phyloP scores from a whole-genome alignment of 2,888 invertebrate genomes.

The Galerucella pusilla region DNA sequence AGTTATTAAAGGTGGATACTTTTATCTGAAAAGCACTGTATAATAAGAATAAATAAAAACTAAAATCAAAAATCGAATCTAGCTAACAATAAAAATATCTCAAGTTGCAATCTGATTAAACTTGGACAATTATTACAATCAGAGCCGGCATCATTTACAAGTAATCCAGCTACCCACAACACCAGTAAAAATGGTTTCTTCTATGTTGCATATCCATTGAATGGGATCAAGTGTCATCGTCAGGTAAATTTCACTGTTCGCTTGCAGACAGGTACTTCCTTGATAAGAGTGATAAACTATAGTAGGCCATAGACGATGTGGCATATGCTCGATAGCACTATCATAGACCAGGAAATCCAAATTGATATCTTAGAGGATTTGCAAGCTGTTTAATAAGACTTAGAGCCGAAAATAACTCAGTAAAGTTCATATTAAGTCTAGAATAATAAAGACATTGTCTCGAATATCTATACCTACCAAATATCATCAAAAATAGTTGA shows the following conservation, averaged over 20 bases:
- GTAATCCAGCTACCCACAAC: slow-evolving; percentile 40
- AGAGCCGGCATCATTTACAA: slow-evolving; percentile 42
- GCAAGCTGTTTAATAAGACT: too few species aligned
- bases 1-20: too few species aligned
- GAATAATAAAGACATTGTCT: too few species aligned
- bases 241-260: slow-evolving; percentile 35
- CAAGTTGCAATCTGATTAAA: slow-evolving; percentile 20
- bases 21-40: too few species aligned
- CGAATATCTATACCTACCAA: too few species aligned
- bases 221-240: slow-evolving; percentile 44
- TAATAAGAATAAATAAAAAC: too few species aligned
- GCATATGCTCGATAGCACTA: slow-evolving; percentile 56
- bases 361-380: neutral
- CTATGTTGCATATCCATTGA: slow-evolving; percentile 38
- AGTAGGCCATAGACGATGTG: slow-evolving; percentile 58
- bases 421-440: too few species aligned
- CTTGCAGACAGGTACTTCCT: slow-evolving; percentile 51
- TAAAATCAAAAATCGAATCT: too few species aligned
- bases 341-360: slow-evolving; percentile 17
- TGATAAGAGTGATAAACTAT: slow-evolving; percentile 57
- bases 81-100: too few species aligned
- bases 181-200: slow-evolving; percentile 35
- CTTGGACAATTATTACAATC: slow-evolving; percentile 40
- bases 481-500: too few species aligned
- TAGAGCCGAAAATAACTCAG: too few species aligned